Conservation (phyloP, 64 coral and sea anemone species). For the Stichodactyla mertensii region DNA sequence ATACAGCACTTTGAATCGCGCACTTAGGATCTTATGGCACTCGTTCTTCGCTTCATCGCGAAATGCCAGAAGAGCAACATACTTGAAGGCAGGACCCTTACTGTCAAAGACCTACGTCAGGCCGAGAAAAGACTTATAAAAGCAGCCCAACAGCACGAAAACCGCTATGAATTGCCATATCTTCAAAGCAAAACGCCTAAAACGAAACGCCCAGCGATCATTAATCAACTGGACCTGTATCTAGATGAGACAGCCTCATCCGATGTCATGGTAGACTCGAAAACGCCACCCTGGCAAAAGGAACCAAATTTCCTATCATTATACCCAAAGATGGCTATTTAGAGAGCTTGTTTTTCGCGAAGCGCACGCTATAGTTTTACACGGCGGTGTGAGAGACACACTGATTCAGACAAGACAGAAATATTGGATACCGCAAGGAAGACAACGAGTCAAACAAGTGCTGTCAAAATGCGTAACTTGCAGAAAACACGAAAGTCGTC, state of each 20-base stretch:
- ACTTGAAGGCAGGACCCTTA: too few species aligned
- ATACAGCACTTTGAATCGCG: too few species aligned
- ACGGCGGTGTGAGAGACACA: slow-evolving; percentile 39
- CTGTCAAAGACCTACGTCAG: not conserved
- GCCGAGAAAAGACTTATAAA: slow-evolving; percentile 21
- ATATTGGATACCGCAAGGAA: slow-evolving; percentile 49
- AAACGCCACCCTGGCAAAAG: not conserved
- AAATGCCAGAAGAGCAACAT: slow-evolving; percentile 1
- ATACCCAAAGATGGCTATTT: not conserved
- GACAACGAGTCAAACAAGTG: slow-evolving; percentile 37
- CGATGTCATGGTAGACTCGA: not conserved
- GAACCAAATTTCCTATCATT: not conserved
- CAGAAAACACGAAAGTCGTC: slow-evolving; percentile 37
- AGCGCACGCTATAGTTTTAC: not conserved
- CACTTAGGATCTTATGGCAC: slow-evolving; percentile 33
- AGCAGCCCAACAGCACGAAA: not conserved
- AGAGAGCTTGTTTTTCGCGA: not conserved
- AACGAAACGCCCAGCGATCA: slow-evolving; percentile 26
- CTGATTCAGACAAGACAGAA: slow-evolving; percentile 38
- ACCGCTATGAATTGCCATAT: not conserved
- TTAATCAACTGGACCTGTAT: slow-evolving; percentile 27
- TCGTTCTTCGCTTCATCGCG: slow-evolving; percentile 15
- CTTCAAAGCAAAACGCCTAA: not conserved
- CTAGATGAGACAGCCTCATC: not conserved
- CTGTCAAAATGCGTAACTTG: slow-evolving; percentile 32